These are phyloP conservation scores for Pachypsylla venusta DNA, from an alignment of 1,140 invertebrate species.

Conservation along the genomic window DNA sequence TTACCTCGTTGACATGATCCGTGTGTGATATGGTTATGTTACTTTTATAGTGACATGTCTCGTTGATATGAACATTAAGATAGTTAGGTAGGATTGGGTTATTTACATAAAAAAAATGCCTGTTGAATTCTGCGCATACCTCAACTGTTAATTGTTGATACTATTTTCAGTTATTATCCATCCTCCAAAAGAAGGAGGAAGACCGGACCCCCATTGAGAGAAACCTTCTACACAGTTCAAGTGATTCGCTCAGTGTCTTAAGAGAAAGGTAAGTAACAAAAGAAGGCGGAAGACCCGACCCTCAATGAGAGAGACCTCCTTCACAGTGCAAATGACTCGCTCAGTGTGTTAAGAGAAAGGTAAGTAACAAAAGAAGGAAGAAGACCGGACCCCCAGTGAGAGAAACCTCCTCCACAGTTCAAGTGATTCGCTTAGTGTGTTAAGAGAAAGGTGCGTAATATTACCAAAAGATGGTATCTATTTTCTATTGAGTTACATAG, in stretches of 20 bases:
- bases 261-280: slow-evolving; percentile 31
- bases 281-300: slow-evolving; percentile 40
- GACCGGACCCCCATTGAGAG: slow-evolving; percentile 41
- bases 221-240: slow-evolving; percentile 39
- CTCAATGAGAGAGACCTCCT: slow-evolving; percentile 41
- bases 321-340: slow-evolving; percentile 44
- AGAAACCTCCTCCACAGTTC: slow-evolving; percentile 39
- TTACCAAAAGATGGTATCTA: too few species aligned
- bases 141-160: too few species aligned
- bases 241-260: slow-evolving; percentile 40
- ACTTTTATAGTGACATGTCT: too few species aligned
- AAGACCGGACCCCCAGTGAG: slow-evolving; percentile 40
- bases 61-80: too few species aligned
- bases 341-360: slow-evolving; percentile 27
- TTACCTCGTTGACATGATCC: too few species aligned
- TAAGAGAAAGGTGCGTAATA: slow-evolving; percentile 26
- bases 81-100: too few species aligned
- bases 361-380: slow-evolving; percentile 40
- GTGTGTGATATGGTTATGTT: too few species aligned
- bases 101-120: too few species aligned
- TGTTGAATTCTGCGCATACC: too few species aligned
- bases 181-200: slow-evolving; percentile 44
- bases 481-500: too few species aligned
- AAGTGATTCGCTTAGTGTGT: slow-evolving; percentile 42
- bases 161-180: slow-evolving; percentile 42